These are phyloP conservation scores for Excalfactoria chinensis DNA, from an alignment of 2,113 vertebrate species.

Conservation along the genomic window DNA sequence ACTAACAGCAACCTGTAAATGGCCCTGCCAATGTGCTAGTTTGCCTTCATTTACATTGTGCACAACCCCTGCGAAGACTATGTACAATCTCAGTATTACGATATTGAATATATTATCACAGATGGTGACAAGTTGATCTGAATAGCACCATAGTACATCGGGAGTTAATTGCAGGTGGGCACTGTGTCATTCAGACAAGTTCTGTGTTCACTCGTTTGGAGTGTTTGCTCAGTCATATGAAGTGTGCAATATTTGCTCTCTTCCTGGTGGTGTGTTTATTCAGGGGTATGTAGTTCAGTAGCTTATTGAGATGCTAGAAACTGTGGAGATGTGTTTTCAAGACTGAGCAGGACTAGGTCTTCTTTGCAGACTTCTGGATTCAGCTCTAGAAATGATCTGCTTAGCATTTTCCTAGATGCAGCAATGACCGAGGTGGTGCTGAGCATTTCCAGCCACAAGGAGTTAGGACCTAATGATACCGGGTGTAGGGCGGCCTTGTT, in stretches of 20 bases:
- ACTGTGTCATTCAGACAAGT: background rate
- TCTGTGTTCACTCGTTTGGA: background rate
- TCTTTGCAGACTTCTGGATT: background rate
- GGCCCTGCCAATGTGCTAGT: background rate
- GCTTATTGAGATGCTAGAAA: background rate
- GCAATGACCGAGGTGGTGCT: rapidly evolving
- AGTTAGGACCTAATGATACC: background rate
- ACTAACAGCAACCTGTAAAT: background rate
- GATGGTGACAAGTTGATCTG: background rate
- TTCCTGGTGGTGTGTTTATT: background rate
- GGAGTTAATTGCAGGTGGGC: background rate
- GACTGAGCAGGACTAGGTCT: background rate
- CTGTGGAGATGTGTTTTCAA: background rate
- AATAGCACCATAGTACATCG: background rate
- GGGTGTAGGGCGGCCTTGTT: background rate
- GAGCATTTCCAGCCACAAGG: background rate
- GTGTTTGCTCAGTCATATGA: background rate
- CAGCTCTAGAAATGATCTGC: background rate
- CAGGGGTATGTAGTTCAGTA: background rate
- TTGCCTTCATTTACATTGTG: background rate
- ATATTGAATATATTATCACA: background rate
- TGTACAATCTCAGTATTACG: rapidly evolving
- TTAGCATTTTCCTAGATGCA: background rate
- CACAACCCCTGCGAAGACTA: background rate
- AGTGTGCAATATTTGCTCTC: background rate